Conservation (phyloP, 2,797 vertebrate species). For the Chloroceryle amazona region DNA sequence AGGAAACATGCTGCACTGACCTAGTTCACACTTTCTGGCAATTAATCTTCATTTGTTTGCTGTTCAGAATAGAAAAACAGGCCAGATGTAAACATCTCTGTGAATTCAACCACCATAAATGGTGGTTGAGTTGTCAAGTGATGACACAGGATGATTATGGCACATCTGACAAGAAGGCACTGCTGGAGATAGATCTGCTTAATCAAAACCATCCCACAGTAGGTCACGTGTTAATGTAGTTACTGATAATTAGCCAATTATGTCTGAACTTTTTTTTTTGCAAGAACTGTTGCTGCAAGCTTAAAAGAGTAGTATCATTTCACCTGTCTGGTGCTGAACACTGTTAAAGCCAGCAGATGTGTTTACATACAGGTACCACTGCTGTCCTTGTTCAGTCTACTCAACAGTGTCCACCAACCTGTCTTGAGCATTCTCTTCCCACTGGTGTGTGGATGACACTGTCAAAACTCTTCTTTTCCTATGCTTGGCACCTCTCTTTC, state of each 20-base stretch:
- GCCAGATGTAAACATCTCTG: rapidly evolving
- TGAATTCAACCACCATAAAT: not conserved
- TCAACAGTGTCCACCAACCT: not conserved
- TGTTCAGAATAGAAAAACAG: not conserved
- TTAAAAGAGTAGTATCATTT: not conserved
- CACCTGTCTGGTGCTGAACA: not conserved
- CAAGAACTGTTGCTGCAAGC: not conserved
- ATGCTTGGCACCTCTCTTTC: not conserved
- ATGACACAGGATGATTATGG: not conserved
- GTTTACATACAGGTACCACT: not conserved
- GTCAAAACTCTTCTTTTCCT: not conserved
- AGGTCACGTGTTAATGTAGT: not conserved
- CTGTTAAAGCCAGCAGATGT: not conserved
- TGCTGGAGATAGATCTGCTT: not conserved
- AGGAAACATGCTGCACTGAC: not conserved
- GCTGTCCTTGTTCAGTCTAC: not conserved
- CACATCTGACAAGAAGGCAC: not conserved
- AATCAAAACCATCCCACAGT: not conserved
- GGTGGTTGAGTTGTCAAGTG: not conserved
- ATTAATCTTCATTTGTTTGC: not conserved
- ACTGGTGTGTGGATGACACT: not conserved
- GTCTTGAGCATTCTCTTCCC: not conserved
- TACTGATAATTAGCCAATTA: not conserved
- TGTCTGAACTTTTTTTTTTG: not conserved
- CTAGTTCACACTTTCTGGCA: rapidly evolving